Base-by-base conservation (phyloP, 1,140 invertebrate species). In the Drosophila arawakana region DNA sequence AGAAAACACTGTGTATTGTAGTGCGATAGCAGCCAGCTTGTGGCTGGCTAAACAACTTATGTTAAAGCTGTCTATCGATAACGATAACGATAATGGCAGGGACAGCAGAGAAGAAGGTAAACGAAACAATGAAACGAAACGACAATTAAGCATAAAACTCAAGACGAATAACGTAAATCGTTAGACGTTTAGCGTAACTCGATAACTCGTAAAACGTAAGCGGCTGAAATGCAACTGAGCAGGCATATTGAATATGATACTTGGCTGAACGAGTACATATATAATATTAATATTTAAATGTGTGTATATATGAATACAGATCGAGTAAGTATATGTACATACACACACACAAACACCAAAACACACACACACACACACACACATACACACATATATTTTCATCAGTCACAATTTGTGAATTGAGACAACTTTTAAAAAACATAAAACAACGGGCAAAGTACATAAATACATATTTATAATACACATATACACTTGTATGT, bases 41-140 rank as follows among this genome's bases (percentile, higher is more conserved):
- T 61, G 71, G 47, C 46, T 41, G 44, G 21, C 1, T 49, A 39
- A 44, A 63, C 54, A 21, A 57, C 54, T 57, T 57, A 35, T 41
- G 65, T 61, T 60, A 52, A 60, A 34, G 10, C 52, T 50, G 41
- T 61, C 58, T 43, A 35, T 4, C 41, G 41, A 43, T 43, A 43
- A 39, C 7, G 37, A 39, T 39, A 44, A 18, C 41, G 47, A 57
- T 47, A 47, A 11, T 5, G n/a, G 34, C 57, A 35, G 58, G 15
- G 47, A n/a, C 60, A 50, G 37, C 43, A 50, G 41, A 18, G 73
- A 18, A 50, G 49, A 18, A 59, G 70, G 79, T 55, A 88, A 88
- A 77, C 83, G 81, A 89, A 89, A 89, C 84, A 89, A 89, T 89
- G 84, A 89, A 89, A 89, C 81, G 73, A 30, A 30, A 78, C 84